phyloP scores from a whole-genome alignment of 1,140 invertebrate genomes.

The Drosophila melanica region DNA sequence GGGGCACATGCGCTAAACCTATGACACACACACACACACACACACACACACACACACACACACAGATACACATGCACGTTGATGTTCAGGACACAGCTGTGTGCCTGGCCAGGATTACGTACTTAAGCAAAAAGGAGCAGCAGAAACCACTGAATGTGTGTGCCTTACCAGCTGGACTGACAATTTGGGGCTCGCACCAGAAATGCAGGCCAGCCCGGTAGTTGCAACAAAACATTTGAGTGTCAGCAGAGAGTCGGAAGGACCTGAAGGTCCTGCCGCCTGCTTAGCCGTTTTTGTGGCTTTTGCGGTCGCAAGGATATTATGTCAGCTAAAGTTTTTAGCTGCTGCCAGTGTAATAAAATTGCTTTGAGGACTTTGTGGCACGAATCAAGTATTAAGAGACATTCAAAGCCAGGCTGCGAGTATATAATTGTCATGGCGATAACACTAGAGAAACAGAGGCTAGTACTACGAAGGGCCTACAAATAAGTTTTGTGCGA shows the following conservation, averaged over 20 bases:
- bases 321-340: conserved; percentile 76
- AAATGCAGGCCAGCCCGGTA: conserved; percentile 31
- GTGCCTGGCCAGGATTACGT: conserved; percentile 66
- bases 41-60: neutral
- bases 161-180: conserved; percentile 56
- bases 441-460: neutral
- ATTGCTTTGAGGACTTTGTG: conserved; percentile 54
- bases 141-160: conserved; percentile 27
- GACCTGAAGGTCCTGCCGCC: conserved; percentile 31
- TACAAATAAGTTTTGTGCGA: neutral
- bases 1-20: conserved; percentile 68
- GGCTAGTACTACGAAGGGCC: neutral
- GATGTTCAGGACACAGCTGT: conserved; percentile 56
- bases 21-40: conserved; percentile 32
- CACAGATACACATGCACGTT: conserved; percentile 14
- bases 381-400: conserved; percentile 27
- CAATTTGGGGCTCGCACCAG: conserved; percentile 59
- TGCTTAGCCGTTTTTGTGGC: conserved; percentile 70
- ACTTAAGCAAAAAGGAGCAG: conserved; percentile 42
- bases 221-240: conserved; percentile 52
- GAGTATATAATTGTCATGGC: conserved; percentile 11
- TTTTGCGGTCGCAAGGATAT: conserved; percentile 68
- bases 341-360: conserved; percentile 58
- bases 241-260: neutral
- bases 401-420: conserved; percentile 1